These are phyloP conservation scores for Danio tinwini DNA, from an alignment of 2,797 vertebrate genomes.

Conservation along the genomic window DNA sequence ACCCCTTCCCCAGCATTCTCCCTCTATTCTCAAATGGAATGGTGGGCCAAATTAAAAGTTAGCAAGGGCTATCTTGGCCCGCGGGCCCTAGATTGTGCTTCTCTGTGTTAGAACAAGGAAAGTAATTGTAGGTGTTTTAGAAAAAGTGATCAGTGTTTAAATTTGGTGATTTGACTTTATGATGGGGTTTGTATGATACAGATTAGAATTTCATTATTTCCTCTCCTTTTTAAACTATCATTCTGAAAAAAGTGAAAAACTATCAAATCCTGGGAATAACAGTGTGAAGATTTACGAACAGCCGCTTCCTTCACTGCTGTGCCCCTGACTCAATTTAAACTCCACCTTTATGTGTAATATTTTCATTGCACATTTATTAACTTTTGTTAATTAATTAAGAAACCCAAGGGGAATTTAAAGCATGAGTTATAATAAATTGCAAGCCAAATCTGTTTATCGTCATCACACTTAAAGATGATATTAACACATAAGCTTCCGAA, in stretches of 20 bases:
- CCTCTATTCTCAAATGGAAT: too few relatives aligned
- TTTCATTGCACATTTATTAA: conserved; percentile 27
- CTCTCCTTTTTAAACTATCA: background rate
- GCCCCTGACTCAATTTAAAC: background rate
- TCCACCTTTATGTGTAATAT: conserved; percentile 1
- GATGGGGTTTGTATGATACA: too few relatives aligned
- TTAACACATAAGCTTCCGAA: conserved; percentile 24
- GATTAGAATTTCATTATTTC: background rate
- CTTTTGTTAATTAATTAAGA: conserved; percentile 22
- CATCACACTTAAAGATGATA: background rate
- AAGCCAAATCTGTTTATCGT: conserved; percentile 21
- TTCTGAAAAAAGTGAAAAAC: background rate
- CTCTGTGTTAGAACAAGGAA: too few relatives aligned
- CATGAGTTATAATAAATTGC: background rate
- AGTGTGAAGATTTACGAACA: background rate
- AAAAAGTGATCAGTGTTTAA: background rate
- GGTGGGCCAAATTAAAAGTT: too few relatives aligned
- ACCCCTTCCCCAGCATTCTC: too few relatives aligned
- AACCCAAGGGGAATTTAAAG: background rate
- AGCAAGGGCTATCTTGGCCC: too few relatives aligned
- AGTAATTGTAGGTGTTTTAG: too few relatives aligned
- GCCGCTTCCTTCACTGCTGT: background rate
- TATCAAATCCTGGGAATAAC: background rate
- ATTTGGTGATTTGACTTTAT: background rate
- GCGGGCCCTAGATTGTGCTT: too few relatives aligned